phyloP scores from a whole-genome alignment of 92 coral and sea anemone species.

The Epizoanthus rinbou region DNA sequence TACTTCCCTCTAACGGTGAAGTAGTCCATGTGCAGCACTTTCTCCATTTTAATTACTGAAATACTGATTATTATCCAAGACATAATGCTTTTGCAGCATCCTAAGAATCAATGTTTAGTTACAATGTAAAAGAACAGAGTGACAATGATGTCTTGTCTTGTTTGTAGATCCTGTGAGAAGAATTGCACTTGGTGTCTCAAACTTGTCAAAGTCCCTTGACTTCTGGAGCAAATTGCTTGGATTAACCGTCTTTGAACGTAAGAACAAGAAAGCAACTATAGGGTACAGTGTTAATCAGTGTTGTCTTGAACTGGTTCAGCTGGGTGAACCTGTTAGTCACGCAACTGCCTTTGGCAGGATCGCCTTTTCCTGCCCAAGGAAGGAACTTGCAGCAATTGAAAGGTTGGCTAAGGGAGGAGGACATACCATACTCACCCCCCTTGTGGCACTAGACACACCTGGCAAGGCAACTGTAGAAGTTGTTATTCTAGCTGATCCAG shows the following conservation, averaged over 20 bases:
- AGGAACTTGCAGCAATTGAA: constrained; percentile 78
- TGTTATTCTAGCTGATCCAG: constrained; percentile 91
- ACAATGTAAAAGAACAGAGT: too few species aligned
- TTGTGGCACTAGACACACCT: constrained; percentile 86
- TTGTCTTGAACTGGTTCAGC: constrained; percentile 82
- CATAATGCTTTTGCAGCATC: too few species aligned
- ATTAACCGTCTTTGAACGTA: constrained; percentile 76
- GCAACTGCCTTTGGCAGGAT: constrained; percentile 96
- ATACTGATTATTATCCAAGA: too few species aligned
- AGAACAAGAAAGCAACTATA: constrained; percentile 69
- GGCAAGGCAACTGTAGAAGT: constrained; percentile 97
- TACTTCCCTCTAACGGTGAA: too few species aligned
- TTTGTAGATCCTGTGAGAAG: constrained; percentile 81
- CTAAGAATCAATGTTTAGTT: too few species aligned
- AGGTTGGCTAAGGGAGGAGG: constrained; percentile 65
- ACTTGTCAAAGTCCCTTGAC: constrained; percentile 67
- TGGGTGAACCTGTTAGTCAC: constrained; percentile 78
- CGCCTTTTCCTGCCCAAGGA: constrained; percentile 91
- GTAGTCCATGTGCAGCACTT: too few species aligned
- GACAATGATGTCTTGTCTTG: neutral
- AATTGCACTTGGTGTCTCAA: constrained; percentile 84
- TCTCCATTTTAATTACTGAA: too few species aligned
- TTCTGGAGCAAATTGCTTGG: constrained; percentile 88
- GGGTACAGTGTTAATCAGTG: constrained; percentile 80
- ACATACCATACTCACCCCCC: constrained; percentile 80